Evolutionary conservation across 2,888 invertebrate genomes (phyloP).

Genomic region (Lamproptera curius): DNA sequence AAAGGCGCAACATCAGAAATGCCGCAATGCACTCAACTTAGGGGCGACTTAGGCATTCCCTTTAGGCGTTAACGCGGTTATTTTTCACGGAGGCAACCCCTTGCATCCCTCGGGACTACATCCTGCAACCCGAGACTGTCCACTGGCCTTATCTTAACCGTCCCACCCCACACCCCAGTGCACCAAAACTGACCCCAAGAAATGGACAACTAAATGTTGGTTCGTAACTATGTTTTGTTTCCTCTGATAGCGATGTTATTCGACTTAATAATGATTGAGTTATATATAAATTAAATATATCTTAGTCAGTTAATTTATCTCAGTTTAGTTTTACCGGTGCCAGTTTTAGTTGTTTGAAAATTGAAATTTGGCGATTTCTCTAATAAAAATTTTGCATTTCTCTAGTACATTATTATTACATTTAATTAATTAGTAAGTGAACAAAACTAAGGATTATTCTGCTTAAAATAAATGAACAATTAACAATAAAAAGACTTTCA

Average conservation of each 20-base stretch:
- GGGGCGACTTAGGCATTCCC: conserved; percentile 12
- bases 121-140: conserved; percentile 62
- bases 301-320: too few relatives aligned
- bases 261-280: too few relatives aligned
- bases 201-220: conserved; percentile 49
- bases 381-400: too few relatives aligned
- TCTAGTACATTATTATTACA: too few relatives aligned
- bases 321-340: too few relatives aligned
- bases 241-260: neutral
- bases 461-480: too few relatives aligned
- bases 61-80: conserved; percentile 17
- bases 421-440: too few relatives aligned
- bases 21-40: conserved; percentile 13
- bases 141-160: conserved; percentile 71
- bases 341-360: too few relatives aligned
- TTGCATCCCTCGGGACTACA: conserved; percentile 36
- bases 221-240: conserved; percentile 31
- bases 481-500: too few relatives aligned
- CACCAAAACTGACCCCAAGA: conserved; percentile 35
- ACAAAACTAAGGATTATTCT: too few relatives aligned
- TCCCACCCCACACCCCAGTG: conserved; percentile 34
- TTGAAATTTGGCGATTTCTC: too few relatives aligned
- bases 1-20: neutral
- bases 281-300: too few relatives aligned
- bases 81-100: conserved; percentile 30